These are phyloP conservation scores for Vandiemenella viatica DNA, from an alignment of 2,888 invertebrate species.

Conservation along the genomic window DNA sequence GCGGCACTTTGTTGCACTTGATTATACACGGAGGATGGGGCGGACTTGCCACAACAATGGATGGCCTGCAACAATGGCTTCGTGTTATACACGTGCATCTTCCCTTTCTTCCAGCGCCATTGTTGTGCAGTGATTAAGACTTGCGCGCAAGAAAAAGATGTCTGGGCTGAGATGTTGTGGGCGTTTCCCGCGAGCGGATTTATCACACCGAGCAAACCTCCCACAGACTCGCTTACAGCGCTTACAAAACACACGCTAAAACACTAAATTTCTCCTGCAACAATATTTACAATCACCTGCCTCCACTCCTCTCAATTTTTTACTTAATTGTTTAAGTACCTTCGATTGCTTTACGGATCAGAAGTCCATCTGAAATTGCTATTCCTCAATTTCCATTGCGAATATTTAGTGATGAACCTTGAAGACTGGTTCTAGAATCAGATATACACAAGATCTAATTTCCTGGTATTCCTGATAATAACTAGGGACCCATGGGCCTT, in stretches of 20 bases:
- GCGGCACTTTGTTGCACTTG: neutral
- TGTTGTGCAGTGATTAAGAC: conserved; percentile 10
- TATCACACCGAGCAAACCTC: neutral
- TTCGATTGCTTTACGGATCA: too few relatives aligned
- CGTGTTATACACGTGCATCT: conserved; percentile 4
- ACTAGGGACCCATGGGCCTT: too few relatives aligned
- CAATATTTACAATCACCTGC: too few relatives aligned
- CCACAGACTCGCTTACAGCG: neutral
- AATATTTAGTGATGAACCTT: too few relatives aligned
- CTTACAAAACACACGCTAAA: too few relatives aligned
- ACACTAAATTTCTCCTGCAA: neutral
- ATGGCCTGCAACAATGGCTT: neutral
- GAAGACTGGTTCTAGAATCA: too few relatives aligned
- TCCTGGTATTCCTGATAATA: too few relatives aligned
- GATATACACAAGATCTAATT: too few relatives aligned
- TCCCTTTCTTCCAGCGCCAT: conserved; percentile 6
- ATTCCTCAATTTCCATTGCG: too few relatives aligned
- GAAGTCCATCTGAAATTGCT: too few relatives aligned
- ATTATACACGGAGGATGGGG: neutral
- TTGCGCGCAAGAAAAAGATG: conserved; percentile 1
- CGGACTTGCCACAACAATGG: neutral
- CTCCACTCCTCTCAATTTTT: too few relatives aligned
- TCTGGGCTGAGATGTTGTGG: neutral
- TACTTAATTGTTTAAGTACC: too few relatives aligned
- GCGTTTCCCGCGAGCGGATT: neutral